Conservation (phyloP, 2,888 invertebrate genomes). For the Cantharis nigra region DNA sequence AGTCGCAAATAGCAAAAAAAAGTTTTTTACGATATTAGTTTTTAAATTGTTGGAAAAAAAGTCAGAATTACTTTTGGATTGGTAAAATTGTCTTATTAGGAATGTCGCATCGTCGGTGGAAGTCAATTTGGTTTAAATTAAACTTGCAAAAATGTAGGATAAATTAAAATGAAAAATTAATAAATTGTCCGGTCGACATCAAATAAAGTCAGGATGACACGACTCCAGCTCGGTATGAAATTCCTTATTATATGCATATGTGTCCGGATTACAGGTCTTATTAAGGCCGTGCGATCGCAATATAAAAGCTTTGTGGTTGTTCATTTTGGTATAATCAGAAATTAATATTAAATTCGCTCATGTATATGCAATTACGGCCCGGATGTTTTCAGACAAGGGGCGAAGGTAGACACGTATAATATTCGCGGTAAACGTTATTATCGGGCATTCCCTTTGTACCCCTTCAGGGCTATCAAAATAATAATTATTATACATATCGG, state of each 20-base stretch:
- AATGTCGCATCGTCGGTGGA: neutral
- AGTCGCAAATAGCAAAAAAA: constrained; percentile 7
- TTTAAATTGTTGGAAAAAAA: neutral
- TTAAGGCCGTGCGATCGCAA: constrained; percentile 53
- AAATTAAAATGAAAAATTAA: neutral
- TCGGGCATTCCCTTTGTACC: constrained; percentile 41
- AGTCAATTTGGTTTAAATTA: neutral
- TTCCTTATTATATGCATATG: constrained; percentile 54
- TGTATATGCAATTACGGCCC: constrained; percentile 57
- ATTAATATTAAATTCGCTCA: constrained; percentile 59
- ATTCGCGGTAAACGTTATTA: constrained; percentile 42
- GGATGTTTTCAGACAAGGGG: constrained; percentile 51
- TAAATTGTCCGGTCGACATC: constrained; percentile 8
- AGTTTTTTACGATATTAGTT: neutral
- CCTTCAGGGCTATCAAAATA: constrained; percentile 22
- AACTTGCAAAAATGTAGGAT: neutral
- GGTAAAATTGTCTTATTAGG: neutral
- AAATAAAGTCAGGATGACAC: constrained; percentile 25
- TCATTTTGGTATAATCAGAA: constrained; percentile 58
- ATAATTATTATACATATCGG: constrained; percentile 14
- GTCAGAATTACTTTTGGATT: neutral
- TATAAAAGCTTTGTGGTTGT: constrained; percentile 59
- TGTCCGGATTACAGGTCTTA: constrained; percentile 57
- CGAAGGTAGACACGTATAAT: constrained; percentile 35
- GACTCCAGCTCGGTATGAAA: constrained; percentile 46